Base-by-base conservation (phyloP, 2,888 invertebrate species). In the Cistogaster globosa region DNA sequence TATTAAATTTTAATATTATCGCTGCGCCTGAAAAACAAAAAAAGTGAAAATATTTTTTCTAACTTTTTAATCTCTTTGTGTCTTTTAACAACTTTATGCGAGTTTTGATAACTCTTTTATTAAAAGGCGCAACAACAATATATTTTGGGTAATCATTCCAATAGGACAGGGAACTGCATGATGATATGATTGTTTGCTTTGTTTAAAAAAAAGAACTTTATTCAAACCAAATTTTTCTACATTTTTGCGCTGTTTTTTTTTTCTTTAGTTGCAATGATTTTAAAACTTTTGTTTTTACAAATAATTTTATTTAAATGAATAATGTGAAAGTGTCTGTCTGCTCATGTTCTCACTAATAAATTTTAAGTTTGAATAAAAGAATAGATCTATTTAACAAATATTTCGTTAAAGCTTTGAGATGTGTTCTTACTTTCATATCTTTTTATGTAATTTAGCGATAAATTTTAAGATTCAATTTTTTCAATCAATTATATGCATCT, bases 151-250 rank as follows among this genome's bases (percentile, higher is more conserved):
- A 58, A 14, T 12, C 14, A 53, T 45, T 58, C 6, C 45, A 16
- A 53, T 58, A 57, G 78, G 51, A 55, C 82, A 85, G 85, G 85
- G 85, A 85, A 85, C 85, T 79, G 82, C 85, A 67, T 82, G 85
- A 85, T 82, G 85, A 58, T 79, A 48, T 77, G n/a, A 68, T 14
- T 77, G n/a, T 60, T 18, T 1, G 9, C 7, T 20, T 8, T 18
- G 14, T 18, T 76, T 22, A 12, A 22, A 7, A 16, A 3, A 20
- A n/a, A n/a, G n/a, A 55, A 20, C 12, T 16, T 42, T 48, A 11
- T 12, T 7, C 32, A 48, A 68, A 67, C 53, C 38, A 16, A 18
- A 18, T n/a, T n/a, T 60, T 4, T 38, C 36, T 3, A 48, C n/a
- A 6, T 36, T 60, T n/a, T 53, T 20, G 12, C 53, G 5, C 14